These are phyloP conservation scores for Galeruca laticollis DNA, from an alignment of 2,888 invertebrate genomes.

Conservation along the genomic window DNA sequence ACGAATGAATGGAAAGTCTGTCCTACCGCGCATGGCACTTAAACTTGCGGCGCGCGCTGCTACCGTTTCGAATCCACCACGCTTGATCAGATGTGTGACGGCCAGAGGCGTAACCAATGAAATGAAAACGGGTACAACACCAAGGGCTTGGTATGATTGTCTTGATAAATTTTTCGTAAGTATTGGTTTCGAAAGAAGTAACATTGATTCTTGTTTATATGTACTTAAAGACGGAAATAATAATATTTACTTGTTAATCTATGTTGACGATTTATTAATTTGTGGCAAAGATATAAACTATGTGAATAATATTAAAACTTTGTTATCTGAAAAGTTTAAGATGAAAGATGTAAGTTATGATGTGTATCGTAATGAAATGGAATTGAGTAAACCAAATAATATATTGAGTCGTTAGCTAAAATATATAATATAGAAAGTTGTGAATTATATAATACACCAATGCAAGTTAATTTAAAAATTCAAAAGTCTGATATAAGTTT, in stretches of 20 bases:
- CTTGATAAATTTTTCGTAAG: conserved; percentile 43
- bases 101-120: too few relatives aligned
- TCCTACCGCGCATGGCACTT: too few relatives aligned
- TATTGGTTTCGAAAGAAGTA: conserved; percentile 36
- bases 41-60: too few relatives aligned
- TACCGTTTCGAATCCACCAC: too few relatives aligned
- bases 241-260: conserved; percentile 31
- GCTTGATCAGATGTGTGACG: too few relatives aligned
- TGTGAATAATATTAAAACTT: conserved; percentile 28
- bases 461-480: conserved; percentile 37
- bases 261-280: conserved; percentile 46
- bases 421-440: conserved; percentile 30
- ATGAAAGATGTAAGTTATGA: conserved; percentile 44
- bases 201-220: conserved; percentile 40
- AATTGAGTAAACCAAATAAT: conserved; percentile 32
- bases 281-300: too few relatives aligned
- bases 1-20: too few relatives aligned
- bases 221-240: conserved; percentile 8
- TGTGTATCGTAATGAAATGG: conserved; percentile 19
- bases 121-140: too few relatives aligned
- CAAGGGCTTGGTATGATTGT: conserved; percentile 47
- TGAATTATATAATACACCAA: conserved; percentile 32
- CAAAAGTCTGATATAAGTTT: conserved; percentile 24
- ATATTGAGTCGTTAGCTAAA: conserved; percentile 32
- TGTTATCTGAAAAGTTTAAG: conserved; percentile 31